Conservation (phyloP, 2,113 vertebrate species). For the Motacilla alba region DNA sequence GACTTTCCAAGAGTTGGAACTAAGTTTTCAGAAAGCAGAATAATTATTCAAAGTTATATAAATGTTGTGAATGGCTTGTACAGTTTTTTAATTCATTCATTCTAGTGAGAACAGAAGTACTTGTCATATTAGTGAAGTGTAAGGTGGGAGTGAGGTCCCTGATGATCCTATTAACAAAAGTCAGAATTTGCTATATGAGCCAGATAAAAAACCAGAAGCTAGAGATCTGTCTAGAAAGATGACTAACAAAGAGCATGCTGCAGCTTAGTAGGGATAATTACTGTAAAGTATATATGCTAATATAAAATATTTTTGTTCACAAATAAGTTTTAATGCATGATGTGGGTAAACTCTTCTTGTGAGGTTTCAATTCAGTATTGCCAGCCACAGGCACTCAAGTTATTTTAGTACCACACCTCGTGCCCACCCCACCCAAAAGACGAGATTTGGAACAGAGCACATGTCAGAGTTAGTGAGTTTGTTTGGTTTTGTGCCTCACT, state of each 20-base stretch:
- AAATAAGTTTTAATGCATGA: background rate
- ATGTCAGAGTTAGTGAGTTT: background rate
- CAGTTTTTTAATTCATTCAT: background rate
- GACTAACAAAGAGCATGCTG: background rate
- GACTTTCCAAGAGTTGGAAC: background rate
- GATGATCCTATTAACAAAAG: background rate
- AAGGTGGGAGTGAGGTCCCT: background rate
- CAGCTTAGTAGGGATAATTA: background rate
- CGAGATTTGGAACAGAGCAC: background rate
- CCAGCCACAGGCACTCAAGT: background rate
- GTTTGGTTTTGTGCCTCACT: background rate
- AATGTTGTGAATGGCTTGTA: background rate
- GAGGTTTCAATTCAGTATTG: background rate
- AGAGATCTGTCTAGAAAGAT: background rate
- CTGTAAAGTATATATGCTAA: background rate
- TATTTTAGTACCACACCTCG: background rate
- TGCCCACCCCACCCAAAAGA: background rate
- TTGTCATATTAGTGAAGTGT: background rate
- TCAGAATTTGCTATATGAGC: background rate
- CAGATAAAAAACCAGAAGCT: background rate
- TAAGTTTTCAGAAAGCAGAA: background rate
- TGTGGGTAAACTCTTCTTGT: background rate
- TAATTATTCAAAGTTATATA: background rate
- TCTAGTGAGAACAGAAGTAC: background rate
- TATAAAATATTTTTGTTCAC: background rate